Conservation (phyloP, 2,888 invertebrate species). For the Tuberolachnus salignus region DNA sequence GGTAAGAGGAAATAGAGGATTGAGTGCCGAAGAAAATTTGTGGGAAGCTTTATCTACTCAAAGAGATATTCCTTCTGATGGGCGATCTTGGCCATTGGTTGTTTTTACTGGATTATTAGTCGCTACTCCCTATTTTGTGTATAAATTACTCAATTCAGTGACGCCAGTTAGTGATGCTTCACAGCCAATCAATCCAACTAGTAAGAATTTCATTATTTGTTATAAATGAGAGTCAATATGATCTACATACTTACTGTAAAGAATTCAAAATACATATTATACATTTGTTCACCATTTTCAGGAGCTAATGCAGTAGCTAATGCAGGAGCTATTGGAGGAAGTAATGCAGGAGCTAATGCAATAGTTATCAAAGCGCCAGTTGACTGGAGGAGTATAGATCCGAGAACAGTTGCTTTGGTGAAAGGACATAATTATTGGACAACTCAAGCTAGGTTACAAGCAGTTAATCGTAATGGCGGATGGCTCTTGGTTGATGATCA, state of each 20-base stretch:
- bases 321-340: too few species aligned
- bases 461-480: not conserved
- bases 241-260: not conserved
- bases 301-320: not conserved
- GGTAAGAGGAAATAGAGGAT: slow-evolving; percentile 10
- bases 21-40: slow-evolving; percentile 29
- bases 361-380: not conserved
- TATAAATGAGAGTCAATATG: not conserved
- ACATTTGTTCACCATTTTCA: not conserved
- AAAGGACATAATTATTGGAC: slow-evolving; percentile 14
- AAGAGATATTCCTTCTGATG: slow-evolving; percentile 63
- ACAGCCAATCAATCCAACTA: not conserved
- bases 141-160: slow-evolving; percentile 68
- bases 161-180: not conserved
- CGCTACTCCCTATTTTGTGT: slow-evolving; percentile 90
- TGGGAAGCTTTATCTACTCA: slow-evolving; percentile 59
- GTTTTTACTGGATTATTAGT: slow-evolving; percentile 87
- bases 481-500: not conserved
- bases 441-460: not conserved
- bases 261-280: not conserved
- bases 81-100: slow-evolving; percentile 83
- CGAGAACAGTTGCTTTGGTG: slow-evolving; percentile 19
- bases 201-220: not conserved
- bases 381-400: slow-evolving; percentile 6
- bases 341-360: too few species aligned